These are phyloP conservation scores for Nephrotoma appendiculata DNA, from an alignment of 2,888 invertebrate species.

Conservation along the genomic window DNA sequence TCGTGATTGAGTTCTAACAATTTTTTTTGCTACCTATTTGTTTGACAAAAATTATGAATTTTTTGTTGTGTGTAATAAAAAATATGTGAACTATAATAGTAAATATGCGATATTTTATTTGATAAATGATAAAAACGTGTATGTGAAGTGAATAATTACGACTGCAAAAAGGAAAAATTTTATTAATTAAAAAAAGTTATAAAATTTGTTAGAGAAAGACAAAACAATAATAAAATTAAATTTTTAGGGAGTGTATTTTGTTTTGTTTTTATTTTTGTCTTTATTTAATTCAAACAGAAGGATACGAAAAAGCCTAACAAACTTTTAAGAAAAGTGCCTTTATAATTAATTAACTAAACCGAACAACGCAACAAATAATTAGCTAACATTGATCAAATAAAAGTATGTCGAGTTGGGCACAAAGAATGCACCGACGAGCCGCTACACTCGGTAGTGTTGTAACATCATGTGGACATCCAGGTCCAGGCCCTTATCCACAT, in stretches of 20 bases:
- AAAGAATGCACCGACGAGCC: slow-evolving; percentile 82
- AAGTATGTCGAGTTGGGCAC: slow-evolving; percentile 77
- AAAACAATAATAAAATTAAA: slow-evolving; percentile 1
- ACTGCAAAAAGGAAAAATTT: neutral
- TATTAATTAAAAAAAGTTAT: neutral
- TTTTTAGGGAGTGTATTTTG: slow-evolving; percentile 1
- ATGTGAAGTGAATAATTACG: neutral
- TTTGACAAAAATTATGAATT: neutral
- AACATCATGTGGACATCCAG: slow-evolving; percentile 80
- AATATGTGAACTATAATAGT: neutral
- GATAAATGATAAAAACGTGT: neutral
- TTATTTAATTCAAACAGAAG: neutral
- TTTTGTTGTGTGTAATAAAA: neutral
- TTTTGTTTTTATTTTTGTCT: neutral
- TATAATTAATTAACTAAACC: slow-evolving; percentile 1
- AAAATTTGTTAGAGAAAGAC: neutral
- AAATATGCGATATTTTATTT: neutral
- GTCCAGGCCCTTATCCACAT: slow-evolving; percentile 62
- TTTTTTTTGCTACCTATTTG: neutral
- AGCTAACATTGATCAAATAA: neutral
- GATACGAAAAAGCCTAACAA: neutral
- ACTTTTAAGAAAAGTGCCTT: neutral
- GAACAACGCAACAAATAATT: slow-evolving; percentile 7
- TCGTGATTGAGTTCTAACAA: neutral
- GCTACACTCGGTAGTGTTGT: slow-evolving; percentile 83